Conservation (phyloP, 2,888 invertebrate genomes). For the Xestobium rufovillosum region DNA sequence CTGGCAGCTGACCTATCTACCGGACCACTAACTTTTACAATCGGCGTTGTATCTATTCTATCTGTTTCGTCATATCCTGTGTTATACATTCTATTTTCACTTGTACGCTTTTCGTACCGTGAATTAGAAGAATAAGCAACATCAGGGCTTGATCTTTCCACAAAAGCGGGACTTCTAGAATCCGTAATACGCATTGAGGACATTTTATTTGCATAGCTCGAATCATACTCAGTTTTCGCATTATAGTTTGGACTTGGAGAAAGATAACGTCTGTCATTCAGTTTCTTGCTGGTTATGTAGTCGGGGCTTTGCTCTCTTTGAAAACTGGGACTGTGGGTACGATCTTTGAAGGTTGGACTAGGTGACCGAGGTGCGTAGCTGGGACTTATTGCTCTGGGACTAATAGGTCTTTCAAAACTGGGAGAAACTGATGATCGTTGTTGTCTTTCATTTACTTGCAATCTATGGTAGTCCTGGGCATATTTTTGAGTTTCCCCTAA, state of each 20-base stretch:
- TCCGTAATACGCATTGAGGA: constrained; percentile 36
- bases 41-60: constrained; percentile 49
- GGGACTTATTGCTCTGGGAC: constrained; percentile 12
- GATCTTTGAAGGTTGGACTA: constrained; percentile 34
- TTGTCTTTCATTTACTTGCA: constrained; percentile 33
- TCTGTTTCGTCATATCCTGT: constrained; percentile 24
- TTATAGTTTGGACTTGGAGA: constrained; percentile 35
- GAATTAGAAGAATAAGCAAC: constrained; percentile 29
- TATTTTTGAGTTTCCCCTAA: constrained; percentile 33
- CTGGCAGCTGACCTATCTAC: constrained; percentile 47
- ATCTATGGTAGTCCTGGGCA: constrained; percentile 37
- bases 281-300: constrained; percentile 36
- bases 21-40: constrained; percentile 53
- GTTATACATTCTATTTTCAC: constrained; percentile 31
- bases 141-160: constrained; percentile 34
- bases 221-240: constrained; percentile 31
- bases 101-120: constrained; percentile 32
- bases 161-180: constrained; percentile 35
- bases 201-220: constrained; percentile 35
- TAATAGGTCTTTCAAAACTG: constrained; percentile 28
- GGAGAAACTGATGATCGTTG: constrained; percentile 33
- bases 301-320: constrained; percentile 39
- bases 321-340: constrained; percentile 35
- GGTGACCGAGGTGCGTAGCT: constrained; percentile 23
- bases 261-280: constrained; percentile 36